Evolutionary conservation across 2,888 invertebrate genomes (phyloP).

Genomic region (Xestobium rufovillosum): DNA sequence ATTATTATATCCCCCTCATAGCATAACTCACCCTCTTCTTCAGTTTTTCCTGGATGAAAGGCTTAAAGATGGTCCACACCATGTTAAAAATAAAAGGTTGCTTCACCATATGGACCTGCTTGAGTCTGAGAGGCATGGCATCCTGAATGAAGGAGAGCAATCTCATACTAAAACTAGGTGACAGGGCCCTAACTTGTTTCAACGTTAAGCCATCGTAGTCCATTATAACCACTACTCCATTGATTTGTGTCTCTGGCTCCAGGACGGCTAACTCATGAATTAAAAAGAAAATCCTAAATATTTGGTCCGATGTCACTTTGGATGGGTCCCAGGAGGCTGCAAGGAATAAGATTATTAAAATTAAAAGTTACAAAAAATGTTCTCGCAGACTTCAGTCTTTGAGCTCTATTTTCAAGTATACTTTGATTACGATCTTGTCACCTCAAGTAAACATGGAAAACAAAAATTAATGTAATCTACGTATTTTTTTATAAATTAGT

Average conservation of each 20-base stretch:
- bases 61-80: conserved; percentile 80
- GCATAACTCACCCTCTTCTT: conserved; percentile 61
- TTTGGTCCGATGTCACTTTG: conserved; percentile 62
- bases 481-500: too few relatives aligned
- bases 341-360: conserved; percentile 17
- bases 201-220: conserved; percentile 72
- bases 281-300: conserved; percentile 73
- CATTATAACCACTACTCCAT: conserved; percentile 74
- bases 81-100: conserved; percentile 78
- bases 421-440: too few relatives aligned
- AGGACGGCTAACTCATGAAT: conserved; percentile 71
- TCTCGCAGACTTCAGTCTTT: too few relatives aligned
- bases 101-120: conserved; percentile 80
- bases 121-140: conserved; percentile 76
- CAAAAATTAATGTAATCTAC: conserved; percentile 9
- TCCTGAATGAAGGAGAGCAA: conserved; percentile 78
- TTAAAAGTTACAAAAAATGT: too few relatives aligned
- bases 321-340: conserved; percentile 68
- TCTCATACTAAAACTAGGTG: conserved; percentile 67
- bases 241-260: conserved; percentile 73
- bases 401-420: too few relatives aligned
- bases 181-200: conserved; percentile 60
- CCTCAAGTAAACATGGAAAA: too few relatives aligned
- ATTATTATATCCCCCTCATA: too few relatives aligned
- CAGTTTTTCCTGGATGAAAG: conserved; percentile 71